Percentiles rank a stretch among this genome's conserved stretches.
phyloP scores from a whole-genome alignment of 2,113 vertebrate genomes.

The Oncorhynchus gorbuscha region DNA sequence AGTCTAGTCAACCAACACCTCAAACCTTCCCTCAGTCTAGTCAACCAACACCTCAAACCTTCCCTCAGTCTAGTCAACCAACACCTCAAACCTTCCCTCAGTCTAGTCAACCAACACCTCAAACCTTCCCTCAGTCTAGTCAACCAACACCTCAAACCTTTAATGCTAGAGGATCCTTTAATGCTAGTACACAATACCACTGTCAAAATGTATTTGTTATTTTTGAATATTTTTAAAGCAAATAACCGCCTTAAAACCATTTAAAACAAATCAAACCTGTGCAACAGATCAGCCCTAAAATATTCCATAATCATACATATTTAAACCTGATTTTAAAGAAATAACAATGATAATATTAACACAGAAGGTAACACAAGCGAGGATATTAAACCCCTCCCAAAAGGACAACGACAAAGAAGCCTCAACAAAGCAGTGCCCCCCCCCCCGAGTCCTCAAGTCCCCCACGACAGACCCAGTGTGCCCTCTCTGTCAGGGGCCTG shows the following conservation, averaged over 20 bases:
- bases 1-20: too few relatives aligned
- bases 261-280: constrained; percentile 76
- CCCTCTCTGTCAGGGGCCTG: constrained; percentile 25
- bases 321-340: constrained; percentile 56
- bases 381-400: constrained; percentile 38
- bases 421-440: constrained; percentile 42
- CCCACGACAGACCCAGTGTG: background rate
- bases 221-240: constrained; percentile 48
- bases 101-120: too few relatives aligned
- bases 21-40: too few relatives aligned
- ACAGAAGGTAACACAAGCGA: constrained; percentile 48
- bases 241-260: constrained; percentile 67
- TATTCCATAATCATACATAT: constrained; percentile 39
- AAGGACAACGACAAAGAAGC: constrained; percentile 50
- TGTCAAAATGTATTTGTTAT: constrained; percentile 31
- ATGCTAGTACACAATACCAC: constrained; percentile 28
- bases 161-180: background rate
- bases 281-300: constrained; percentile 69
- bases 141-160: too few relatives aligned
- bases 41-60: too few relatives aligned
- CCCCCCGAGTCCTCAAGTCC: background rate
- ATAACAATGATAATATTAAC: constrained; percentile 58
- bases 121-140: too few relatives aligned
- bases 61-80: too few relatives aligned
- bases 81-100: too few relatives aligned